Base-by-base conservation (phyloP, 2,888 invertebrate species). In the Geotrupes spiniger region DNA sequence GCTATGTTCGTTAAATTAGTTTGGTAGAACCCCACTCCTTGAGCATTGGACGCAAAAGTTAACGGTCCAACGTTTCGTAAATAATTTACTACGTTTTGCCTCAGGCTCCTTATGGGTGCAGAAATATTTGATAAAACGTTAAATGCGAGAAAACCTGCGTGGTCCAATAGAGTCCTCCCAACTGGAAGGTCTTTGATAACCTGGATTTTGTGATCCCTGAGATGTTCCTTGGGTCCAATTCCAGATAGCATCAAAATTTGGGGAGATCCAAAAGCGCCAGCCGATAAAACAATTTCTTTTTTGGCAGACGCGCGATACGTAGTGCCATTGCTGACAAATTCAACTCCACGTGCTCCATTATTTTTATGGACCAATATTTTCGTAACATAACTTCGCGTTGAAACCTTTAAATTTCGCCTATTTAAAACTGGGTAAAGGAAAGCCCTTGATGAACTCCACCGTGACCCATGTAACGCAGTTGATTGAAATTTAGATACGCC, bases 251-350 rank as follows among this genome's bases (percentile, higher is more conserved):
- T 61, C 8, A 66, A 42, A 1, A 66, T 37, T 44, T 63, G 63
- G 0, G 65, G 64, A 6, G 63, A 52, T 58, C 87, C 89, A 47
- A 92, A 83, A 0, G 89, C 81, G 0, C 91, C 91, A 1, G 84
- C 88, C 6, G 85, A 82, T 2, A 90, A 53, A 45, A 92, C 83
- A 0, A 91, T 81, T 70, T 87, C 87, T 59, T 78, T 81, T 33
- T 76, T 73, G 0, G 84, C 85, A 45, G 62, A 64, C 0, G 80
- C 79, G 36, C 70, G 70, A 21, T 71, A 69, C 33, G 66, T 69
- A 45, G 71, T 58, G 1, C 74, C 72, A 43, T 75, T 71, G 29
- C 74, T 69, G 0, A 74, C 68, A 46, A 81, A 79, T 56, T 78
- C 68, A 0, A 85, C 78, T 2, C 83, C 84, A 38, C 74, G 70